Evolutionary conservation across 2,797 vertebrate genomes (phyloP), one percentile per base, ranked within the genome.

Genomic region (Mastacembelus armatus): DNA sequence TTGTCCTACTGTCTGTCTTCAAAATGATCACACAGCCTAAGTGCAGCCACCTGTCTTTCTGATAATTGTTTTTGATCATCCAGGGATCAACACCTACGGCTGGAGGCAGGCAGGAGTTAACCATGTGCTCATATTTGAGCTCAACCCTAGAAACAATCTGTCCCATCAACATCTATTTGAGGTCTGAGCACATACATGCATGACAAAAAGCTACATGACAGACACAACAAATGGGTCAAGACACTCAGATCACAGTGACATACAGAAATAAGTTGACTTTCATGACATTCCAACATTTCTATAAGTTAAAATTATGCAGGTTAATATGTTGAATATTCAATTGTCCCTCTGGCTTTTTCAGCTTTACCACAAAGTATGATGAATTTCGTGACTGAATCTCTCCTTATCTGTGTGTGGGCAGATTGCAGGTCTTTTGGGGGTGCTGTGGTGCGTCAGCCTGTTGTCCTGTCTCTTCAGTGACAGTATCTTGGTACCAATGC

Each of bases 161-260:
- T 99, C 98, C 70, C 97, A 99, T 89, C 98, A 99, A 70, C 98
- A 99, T 93, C 96, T 99, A 63, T 99, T 99, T 89, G 98, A 99
- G 96, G 98, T 98, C 85, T 47, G 30, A 49, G 4, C 36, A 11
- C 48, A 3, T 27, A 30, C 11, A 11, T 24, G 38, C 39, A 36
- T 1, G 2, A 12, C 10, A 4, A 27, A 27, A 21, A 11, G 15
- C 9, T 30, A 2, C 11, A 36, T 4, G 40, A 42, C 19, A 24
- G 16, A 22, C 18, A n/a, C 12, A 40, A 16, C 8, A 19, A 26
- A 44, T 51, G 38, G 16, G 21, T 47, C 8, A 26, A 50, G 10
- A 14, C 32, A 27, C n/a, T 22, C 14, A n/a, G 15, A 1, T 43
- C 22, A 36, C 15, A 45, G 14, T 35, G 45, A 48, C 6, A 26